Base-by-base conservation (phyloP, 2,797 vertebrate genomes). In the Clamator glandarius region DNA sequence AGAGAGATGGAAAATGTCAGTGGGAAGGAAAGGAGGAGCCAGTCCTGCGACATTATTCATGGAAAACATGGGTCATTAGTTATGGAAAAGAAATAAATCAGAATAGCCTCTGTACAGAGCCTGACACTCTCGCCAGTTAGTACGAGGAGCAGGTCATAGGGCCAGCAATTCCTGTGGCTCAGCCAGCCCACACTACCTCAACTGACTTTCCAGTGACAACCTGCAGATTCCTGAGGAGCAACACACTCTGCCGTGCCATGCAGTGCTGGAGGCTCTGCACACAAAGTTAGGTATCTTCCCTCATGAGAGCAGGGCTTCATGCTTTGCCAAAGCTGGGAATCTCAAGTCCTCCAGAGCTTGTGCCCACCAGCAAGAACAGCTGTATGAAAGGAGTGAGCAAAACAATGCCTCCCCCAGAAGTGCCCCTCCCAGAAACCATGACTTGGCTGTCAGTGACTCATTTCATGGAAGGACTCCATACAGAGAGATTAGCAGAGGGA, bases 41-140 rank as follows among this genome's bases (percentile, higher is more conserved):
- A 44, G 39, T 51, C 25, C 52, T 0, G 18, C 55, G 24, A 13
- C 0, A 0, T 41, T 79, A 35, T 50, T 68, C 75, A 50, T 62
- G 25, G 63, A 61, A 68, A 83, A 39, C 25, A 55, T 0, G 16
- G 55, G 24, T 13, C 0, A 0, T 41, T 79, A 39, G 44, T 68
- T 78, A 50, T 62, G 25, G 63, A 61, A 68, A 83, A 39, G 5
- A 74, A 78, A 52, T 19, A 51, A 63, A 75, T 62, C 50, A 68
- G 66, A 81, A 78, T 46, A 12, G 39, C 28, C 52, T 68, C 54
- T 66, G 31, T 70, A 44, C 50, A 57, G 82, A 82, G 66, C 16
- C 14, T 58, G 55, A 35, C 11, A 36, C 24, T 44, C 24, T 28
- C 54, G 41, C 36, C 4, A 14, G 16, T 16, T 36, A 46, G 29